Evolutionary conservation across 2,113 vertebrate genomes (phyloP).

Genomic region (Sander lucioperca): DNA sequence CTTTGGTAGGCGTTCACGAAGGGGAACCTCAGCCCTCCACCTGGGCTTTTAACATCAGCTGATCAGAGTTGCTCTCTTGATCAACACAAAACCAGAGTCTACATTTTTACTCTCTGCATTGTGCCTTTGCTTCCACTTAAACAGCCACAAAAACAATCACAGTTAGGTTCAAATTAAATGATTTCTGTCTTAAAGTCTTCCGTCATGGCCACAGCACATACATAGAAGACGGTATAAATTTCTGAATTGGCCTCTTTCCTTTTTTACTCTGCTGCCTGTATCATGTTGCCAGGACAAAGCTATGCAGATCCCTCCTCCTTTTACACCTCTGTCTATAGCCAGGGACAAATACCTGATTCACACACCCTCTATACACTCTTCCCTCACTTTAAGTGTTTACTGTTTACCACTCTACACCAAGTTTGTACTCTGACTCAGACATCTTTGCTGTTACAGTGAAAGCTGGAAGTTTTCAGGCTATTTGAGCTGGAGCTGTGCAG

Average conservation of each 20-base stretch:
- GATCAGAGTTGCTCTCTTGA: constrained; percentile 36
- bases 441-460: constrained; percentile 16
- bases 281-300: constrained; percentile 71
- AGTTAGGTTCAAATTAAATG: constrained; percentile 50
- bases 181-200: constrained; percentile 45
- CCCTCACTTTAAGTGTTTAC: constrained; percentile 57
- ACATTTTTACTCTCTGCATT: constrained; percentile 31
- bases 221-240: constrained; percentile 45
- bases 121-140: constrained; percentile 18
- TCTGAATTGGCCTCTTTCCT: constrained; percentile 45
- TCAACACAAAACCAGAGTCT: constrained; percentile 45
- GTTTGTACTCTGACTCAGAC: constrained; percentile 27
- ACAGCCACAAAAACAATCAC: constrained; percentile 33
- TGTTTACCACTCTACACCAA: constrained; percentile 44
- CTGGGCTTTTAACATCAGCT: constrained; percentile 49
- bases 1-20: constrained; percentile 15
- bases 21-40: constrained; percentile 28
- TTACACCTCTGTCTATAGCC: constrained; percentile 67
- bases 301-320: constrained; percentile 59
- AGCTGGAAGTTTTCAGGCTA: constrained; percentile 8
- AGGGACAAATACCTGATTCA: constrained; percentile 68
- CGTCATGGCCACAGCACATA: constrained; percentile 25
- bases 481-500: constrained; percentile 11
- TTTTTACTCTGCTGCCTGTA: constrained; percentile 49
- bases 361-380: constrained; percentile 54